These are phyloP conservation scores for Campopleginae sp. DNA, from an alignment of 2,888 invertebrate genomes.

Conservation along the genomic window DNA sequence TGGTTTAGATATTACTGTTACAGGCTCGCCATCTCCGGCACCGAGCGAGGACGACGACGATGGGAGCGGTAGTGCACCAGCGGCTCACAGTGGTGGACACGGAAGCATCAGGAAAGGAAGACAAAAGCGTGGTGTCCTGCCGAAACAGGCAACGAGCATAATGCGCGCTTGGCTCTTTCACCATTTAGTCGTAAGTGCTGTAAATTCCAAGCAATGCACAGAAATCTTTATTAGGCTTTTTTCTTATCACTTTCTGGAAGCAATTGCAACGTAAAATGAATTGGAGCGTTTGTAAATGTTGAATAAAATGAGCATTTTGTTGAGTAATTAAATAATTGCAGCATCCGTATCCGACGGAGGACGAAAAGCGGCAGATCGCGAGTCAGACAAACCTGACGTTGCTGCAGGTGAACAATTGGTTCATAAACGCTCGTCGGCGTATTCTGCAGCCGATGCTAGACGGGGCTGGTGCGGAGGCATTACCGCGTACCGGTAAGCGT, in stretches of 20 bases:
- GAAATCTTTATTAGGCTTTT: not conserved
- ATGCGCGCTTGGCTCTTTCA: constrained; percentile 99
- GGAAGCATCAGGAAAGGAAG: constrained; percentile 85
- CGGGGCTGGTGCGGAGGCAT: constrained; percentile 85
- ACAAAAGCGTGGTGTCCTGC: constrained; percentile 95
- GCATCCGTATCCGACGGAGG: constrained; percentile 98
- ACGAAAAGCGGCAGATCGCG: constrained; percentile 95
- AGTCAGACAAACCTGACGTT: constrained; percentile 95
- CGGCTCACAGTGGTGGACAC: constrained; percentile 85
- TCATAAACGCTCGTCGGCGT: constrained; percentile 96
- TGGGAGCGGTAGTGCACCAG: constrained; percentile 83
- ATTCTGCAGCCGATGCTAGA: constrained; percentile 97
- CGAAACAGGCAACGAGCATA: constrained; percentile 97
- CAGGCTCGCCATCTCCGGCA: constrained; percentile 87
- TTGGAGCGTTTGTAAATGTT: not conserved
- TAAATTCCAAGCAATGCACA: not conserved
- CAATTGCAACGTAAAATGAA: not conserved
- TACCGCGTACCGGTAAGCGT: constrained; percentile 81
- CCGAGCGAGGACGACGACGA: constrained; percentile 84
- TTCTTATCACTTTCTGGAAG: not conserved
- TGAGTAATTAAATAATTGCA: constrained; percentile 81
- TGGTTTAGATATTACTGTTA: constrained; percentile 82
- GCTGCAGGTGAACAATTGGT: constrained; percentile 96
- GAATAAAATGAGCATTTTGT: not conserved
- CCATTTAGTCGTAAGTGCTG: constrained; percentile 93